Base-by-base conservation (phyloP, 2,888 invertebrate species). In the Tridacna gigas region DNA sequence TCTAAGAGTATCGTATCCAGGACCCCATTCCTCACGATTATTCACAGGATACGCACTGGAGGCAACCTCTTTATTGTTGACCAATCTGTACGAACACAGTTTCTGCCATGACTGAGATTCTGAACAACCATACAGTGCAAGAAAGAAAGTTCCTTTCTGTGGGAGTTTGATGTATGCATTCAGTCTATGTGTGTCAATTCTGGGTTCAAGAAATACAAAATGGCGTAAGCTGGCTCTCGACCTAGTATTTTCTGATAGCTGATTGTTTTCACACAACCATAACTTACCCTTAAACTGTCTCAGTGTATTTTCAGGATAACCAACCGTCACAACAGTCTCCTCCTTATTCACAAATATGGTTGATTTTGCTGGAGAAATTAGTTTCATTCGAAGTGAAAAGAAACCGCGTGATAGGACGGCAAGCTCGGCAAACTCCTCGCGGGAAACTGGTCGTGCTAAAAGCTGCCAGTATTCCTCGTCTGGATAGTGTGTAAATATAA, bases 401-500 rank as follows among this genome's bases (percentile, higher is more conserved):
- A 81, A 87, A 11, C 83, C 84, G 3, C 71, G 60, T 15, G 78
- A 73, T 9, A 84, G 65, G 12, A 85, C 79, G 18, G 79, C 80
- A 26, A 87, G 45, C 13, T 85, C 87, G 13, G 63, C 12, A 13
- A 81, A 79, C 28, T 87, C 87, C 20, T 79, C 69, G 13, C 71
- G 26, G 7, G 74, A 48, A 60, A 87, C 76, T 18, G 83, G 77
- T 65, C 87, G 61, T 13, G 87, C 87, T 28, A 87, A 63, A 25
- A 87, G 65, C 66, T 87, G 87, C 87, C 87, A 87, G 37, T 83
- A 74, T 15, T 83, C 85, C 0, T 84, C 80, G 66, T 87, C 87
- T 0, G 87, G 87, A 28, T 74, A 80, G 26, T 85, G 80, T 26
- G 75, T 81, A 51, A 87, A 87, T 12, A 87, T 83, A 47, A 87